Evolutionary conservation across 2,797 vertebrate species (phyloP).

Genomic region (Serranus cabrilla): DNA sequence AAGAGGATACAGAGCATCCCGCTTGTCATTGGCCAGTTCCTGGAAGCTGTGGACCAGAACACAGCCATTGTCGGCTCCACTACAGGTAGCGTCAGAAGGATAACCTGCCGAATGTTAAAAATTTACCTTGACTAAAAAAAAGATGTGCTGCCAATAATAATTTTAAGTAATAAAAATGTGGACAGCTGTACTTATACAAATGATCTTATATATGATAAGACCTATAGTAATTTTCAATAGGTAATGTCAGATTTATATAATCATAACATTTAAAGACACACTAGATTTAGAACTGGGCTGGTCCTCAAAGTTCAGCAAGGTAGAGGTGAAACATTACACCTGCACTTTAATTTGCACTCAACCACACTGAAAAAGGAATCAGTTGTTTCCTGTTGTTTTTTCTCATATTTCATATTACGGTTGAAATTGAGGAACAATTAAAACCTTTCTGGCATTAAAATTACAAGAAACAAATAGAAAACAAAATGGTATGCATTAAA

Average conservation of each 20-base stretch:
- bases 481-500: background rate
- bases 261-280: background rate
- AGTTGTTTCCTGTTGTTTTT: background rate
- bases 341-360: background rate
- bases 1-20: constrained; percentile 98
- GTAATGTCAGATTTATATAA: background rate
- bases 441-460: background rate
- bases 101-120: background rate
- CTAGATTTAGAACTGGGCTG: background rate
- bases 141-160: background rate
- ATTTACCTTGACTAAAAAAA: background rate
- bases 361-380: background rate
- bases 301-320: background rate
- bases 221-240: background rate
- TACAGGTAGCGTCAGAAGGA: constrained; percentile 83
- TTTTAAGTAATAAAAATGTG: background rate
- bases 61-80: constrained; percentile 96
- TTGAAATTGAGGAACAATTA: background rate
- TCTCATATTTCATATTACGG: background rate
- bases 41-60: constrained; percentile 97
- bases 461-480: background rate
- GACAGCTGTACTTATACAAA: background rate
- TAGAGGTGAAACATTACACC: background rate
- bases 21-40: constrained; percentile 94
- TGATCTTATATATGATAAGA: background rate